Percentiles rank a stretch among this genome's conserved stretches.
Conservation (phyloP, 2,113 vertebrate genomes). For the Mesitornis unicolor region DNA sequence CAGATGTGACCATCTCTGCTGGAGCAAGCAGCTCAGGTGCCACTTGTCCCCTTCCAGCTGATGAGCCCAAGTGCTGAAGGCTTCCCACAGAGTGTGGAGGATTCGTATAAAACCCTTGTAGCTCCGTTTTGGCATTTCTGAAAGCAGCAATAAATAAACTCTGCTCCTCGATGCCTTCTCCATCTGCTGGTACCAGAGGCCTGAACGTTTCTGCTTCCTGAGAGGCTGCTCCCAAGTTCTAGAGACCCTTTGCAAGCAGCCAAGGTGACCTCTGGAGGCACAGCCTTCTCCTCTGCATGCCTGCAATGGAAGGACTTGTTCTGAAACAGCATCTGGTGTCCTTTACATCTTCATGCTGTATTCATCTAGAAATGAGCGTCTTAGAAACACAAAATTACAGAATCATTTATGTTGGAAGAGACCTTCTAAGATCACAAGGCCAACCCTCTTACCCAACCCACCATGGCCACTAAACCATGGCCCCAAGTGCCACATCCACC, state of each 20-base stretch:
- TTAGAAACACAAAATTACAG: too few species aligned
- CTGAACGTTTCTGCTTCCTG: neutral
- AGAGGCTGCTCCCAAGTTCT: neutral
- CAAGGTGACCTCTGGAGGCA: neutral
- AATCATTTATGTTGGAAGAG: too few species aligned
- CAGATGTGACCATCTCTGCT: neutral
- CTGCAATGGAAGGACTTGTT: neutral
- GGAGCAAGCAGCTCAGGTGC: neutral
- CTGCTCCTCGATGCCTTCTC: neutral
- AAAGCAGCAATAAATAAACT: neutral
- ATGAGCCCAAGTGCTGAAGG: neutral
- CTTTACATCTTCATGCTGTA: neutral
- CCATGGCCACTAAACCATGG: too few species aligned
- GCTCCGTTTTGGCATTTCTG: neutral
- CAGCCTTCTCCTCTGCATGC: neutral
- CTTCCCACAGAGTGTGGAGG: neutral
- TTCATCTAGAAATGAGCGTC: neutral
- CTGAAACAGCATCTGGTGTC: neutral
- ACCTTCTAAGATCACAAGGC: too few species aligned
- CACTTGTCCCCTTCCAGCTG: neutral
- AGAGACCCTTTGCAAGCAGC: neutral
- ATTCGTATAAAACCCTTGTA: rapidly evolving
- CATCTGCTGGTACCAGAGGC: neutral
- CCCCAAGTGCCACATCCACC: too few species aligned
- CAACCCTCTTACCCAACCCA: too few species aligned